Evolutionary conservation across 2,113 vertebrate species (phyloP), one percentile per base, ranked within the genome.

Genomic region (Orycteropus afer): DNA sequence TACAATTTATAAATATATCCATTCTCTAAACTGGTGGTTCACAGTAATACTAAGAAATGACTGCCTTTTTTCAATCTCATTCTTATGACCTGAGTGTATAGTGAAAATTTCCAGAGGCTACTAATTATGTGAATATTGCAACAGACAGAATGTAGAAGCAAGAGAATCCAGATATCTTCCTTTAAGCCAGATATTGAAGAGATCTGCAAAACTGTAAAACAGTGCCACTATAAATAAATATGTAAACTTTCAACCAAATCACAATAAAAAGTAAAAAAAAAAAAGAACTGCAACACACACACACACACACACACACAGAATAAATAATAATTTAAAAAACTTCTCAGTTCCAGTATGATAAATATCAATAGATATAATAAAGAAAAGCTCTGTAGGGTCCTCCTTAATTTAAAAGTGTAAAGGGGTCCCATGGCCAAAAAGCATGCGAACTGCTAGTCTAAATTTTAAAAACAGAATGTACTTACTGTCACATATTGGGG

Each of bases 401-500:
- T 45, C 65, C 18, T 53, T 87, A 59, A 86, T 89, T 73, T 91
- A 76, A 90, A 86, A 74, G 11, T 4, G 11, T 51, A 76, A 81
- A 57, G 25, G 29, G 7, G 0, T 63, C 25, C 55, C 2, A 2
- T 80, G 15, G 9, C 17, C 71, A 63, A 63, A 67, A 87, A 27
- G 47, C 32, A 57, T 69, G 34, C 89, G 45, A 89, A 76, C 4
- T 55, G 42, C 34, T 55, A 25, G 9, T 91, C 59, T 37, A 40
- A 55, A 86, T 57, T 85, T 4, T 25, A 80, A 86, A 57, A 15
- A 69, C 25, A 73, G 9, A 55, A 63, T 59, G 17, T 42, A 95
- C 96, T 96, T 90, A 97, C 97, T 92, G 71, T 74, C 12, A 94
- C 97, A 97, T 0, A 0, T 0, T n/a, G 96, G 95, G 8, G 47